phyloP scores from a whole-genome alignment of 2,888 invertebrate genomes.

The Mythimna vitellina region DNA sequence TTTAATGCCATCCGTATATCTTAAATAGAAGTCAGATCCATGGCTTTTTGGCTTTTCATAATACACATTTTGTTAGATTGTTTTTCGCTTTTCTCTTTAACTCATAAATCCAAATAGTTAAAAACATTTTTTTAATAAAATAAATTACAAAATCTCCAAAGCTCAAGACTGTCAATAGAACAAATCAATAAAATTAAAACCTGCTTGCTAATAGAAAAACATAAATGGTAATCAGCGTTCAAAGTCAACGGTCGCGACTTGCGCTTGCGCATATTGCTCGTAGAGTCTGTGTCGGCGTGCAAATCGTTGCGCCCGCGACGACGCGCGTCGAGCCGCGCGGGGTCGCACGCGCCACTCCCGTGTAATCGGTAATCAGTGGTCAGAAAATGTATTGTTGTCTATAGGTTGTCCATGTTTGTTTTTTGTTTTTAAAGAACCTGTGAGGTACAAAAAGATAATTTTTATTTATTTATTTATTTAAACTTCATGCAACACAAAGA shows the following conservation, averaged over 20 bases:
- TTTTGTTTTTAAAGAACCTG: neutral
- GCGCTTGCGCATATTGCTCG: slow-evolving; percentile 15
- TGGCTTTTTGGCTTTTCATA: too few species aligned
- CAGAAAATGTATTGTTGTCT: slow-evolving; percentile 33
- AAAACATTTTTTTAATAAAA: neutral
- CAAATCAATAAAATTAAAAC: slow-evolving; percentile 28
- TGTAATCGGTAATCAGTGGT: slow-evolving; percentile 71
- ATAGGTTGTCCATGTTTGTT: slow-evolving; percentile 6
- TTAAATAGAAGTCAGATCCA: too few species aligned
- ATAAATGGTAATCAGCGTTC: slow-evolving; percentile 30
- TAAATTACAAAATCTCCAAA: neutral
- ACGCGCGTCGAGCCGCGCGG: slow-evolving; percentile 29
- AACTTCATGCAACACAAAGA: too few species aligned
- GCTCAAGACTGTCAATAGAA: neutral
- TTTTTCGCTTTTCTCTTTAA: too few species aligned
- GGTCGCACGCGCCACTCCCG: slow-evolving; percentile 65
- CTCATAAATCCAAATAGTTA: too few species aligned
- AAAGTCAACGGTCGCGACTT: slow-evolving; percentile 48
- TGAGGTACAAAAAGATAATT: too few species aligned
- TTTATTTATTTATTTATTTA: too few species aligned
- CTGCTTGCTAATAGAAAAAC: slow-evolving; percentile 21
- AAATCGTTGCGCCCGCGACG: slow-evolving; percentile 55
- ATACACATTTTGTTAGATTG: too few species aligned
- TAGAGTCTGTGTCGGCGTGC: slow-evolving; percentile 43
- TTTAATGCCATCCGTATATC: too few species aligned